phyloP scores from a whole-genome alignment of 2,888 invertebrate genomes.

The Syrista parreyssii region DNA sequence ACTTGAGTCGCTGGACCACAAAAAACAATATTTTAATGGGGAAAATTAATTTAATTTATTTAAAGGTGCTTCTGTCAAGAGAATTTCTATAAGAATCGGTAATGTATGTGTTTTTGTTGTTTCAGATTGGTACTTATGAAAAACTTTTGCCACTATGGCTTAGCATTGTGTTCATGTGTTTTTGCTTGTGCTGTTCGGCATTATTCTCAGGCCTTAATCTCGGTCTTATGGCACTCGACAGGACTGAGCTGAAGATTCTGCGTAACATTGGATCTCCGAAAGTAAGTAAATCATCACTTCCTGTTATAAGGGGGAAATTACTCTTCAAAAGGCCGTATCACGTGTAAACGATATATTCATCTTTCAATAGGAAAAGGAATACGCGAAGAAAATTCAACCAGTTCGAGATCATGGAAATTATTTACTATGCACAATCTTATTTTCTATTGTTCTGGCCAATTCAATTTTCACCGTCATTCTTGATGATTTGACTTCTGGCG shows the following conservation, averaged over 20 bases:
- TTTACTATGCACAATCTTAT: slow-evolving; percentile 84
- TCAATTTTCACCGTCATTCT: slow-evolving; percentile 96
- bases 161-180: slow-evolving; percentile 76
- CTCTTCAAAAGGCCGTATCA: no score
- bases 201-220: slow-evolving; percentile 97
- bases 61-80: background rate
- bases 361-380: slow-evolving; percentile 72
- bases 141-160: slow-evolving; percentile 82
- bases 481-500: slow-evolving; percentile 92
- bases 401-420: slow-evolving; percentile 95
- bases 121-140: slow-evolving; percentile 75
- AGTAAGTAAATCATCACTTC: slow-evolving; percentile 37
- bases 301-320: background rate
- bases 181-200: slow-evolving; percentile 88
- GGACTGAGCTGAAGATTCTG: slow-evolving; percentile 94
- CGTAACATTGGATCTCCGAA: slow-evolving; percentile 90
- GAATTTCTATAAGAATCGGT: slow-evolving; percentile 22
- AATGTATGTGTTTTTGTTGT: slow-evolving; percentile 25
- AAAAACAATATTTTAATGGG: slow-evolving; percentile 4
- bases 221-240: slow-evolving; percentile 95
- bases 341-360: background rate
- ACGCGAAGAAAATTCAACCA: slow-evolving; percentile 91
- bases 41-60: background rate
- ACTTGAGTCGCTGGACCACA: no score
- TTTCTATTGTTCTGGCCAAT: slow-evolving; percentile 89